Conservation (phyloP, 2,888 invertebrate species). For the Nemotelus pantherinus region DNA sequence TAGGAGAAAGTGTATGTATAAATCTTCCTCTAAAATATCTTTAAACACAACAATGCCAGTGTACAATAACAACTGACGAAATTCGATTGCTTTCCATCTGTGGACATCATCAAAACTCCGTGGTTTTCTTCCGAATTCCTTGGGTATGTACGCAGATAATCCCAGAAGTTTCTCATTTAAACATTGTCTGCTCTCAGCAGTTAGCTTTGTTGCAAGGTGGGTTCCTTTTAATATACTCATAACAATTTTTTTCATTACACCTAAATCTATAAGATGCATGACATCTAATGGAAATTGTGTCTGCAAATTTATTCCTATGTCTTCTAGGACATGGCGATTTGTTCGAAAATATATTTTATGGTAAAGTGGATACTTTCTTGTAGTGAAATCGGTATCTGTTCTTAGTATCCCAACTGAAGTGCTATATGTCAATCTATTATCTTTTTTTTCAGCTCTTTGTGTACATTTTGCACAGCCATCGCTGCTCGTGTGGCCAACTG, state of each 20-base stretch:
- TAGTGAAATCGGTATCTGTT: slow-evolving; percentile 37
- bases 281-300: slow-evolving; percentile 46
- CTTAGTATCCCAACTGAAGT: slow-evolving; percentile 31
- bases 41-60: slow-evolving; percentile 40
- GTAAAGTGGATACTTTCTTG: slow-evolving; percentile 39
- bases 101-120: not conserved
- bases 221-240: slow-evolving; percentile 9
- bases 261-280: slow-evolving; percentile 48
- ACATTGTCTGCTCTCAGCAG: not conserved
- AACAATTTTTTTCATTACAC: slow-evolving; percentile 44
- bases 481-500: slow-evolving; percentile 36
- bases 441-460: slow-evolving; percentile 31
- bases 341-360: slow-evolving; percentile 34
- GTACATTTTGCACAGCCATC: slow-evolving; percentile 47
- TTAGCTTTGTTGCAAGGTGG: slow-evolving; percentile 5
- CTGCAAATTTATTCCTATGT: slow-evolving; percentile 31
- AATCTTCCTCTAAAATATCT: slow-evolving; percentile 22
- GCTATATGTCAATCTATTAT: slow-evolving; percentile 40
- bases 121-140: slow-evolving; percentile 43
- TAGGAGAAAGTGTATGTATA: slow-evolving; percentile 31
- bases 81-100: slow-evolving; percentile 18
- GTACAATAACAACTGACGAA: slow-evolving; percentile 23
- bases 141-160: slow-evolving; percentile 33
- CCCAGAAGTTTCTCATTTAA: not conserved
- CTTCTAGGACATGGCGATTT: slow-evolving; percentile 24